Percentiles rank a stretch among this genome's conserved stretches.
phyloP scores from a whole-genome alignment of 1,140 invertebrate species.

The Cydia splendana region DNA sequence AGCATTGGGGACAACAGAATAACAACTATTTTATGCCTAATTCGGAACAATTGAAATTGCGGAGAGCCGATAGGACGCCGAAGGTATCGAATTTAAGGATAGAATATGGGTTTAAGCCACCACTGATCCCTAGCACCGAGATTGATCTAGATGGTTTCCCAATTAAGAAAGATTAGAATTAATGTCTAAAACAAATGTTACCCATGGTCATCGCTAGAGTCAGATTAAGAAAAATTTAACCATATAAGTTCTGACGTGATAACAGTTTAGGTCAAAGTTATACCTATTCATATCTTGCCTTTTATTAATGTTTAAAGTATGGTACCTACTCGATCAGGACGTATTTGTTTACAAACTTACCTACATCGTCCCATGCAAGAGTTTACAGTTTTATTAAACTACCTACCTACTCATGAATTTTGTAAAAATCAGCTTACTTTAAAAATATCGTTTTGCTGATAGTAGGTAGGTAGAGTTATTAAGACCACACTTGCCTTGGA shows the following conservation, averaged over 20 bases:
- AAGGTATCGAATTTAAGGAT: conserved; percentile 82
- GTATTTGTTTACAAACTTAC: no score
- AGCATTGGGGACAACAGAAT: conserved; percentile 60
- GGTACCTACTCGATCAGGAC: no score
- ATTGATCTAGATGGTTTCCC: conserved; percentile 86
- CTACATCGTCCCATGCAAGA: no score
- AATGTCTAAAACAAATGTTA: neutral
- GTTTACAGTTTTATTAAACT: no score
- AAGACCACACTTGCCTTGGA: neutral
- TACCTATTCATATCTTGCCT: no score
- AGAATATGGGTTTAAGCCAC: conserved; percentile 91
- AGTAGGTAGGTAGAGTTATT: neutral
- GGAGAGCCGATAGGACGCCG: conserved; percentile 79
- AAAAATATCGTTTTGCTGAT: no score
- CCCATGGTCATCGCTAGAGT: neutral
- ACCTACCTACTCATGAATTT: neutral
- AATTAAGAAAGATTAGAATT: conserved; percentile 64
- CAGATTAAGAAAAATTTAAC: neutral
- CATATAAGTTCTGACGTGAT: neutral
- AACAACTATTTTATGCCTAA: conserved; percentile 44
- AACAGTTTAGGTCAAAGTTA: no score
- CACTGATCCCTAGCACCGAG: conserved; percentile 88
- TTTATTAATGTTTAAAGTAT: no score
- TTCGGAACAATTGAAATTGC: conserved; percentile 51
- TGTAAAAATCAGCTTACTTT: neutral